These are phyloP conservation scores for Oikopleura vanhoeffeni DNA, from an alignment of 23 tunicate genomes.

Conservation along the genomic window DNA sequence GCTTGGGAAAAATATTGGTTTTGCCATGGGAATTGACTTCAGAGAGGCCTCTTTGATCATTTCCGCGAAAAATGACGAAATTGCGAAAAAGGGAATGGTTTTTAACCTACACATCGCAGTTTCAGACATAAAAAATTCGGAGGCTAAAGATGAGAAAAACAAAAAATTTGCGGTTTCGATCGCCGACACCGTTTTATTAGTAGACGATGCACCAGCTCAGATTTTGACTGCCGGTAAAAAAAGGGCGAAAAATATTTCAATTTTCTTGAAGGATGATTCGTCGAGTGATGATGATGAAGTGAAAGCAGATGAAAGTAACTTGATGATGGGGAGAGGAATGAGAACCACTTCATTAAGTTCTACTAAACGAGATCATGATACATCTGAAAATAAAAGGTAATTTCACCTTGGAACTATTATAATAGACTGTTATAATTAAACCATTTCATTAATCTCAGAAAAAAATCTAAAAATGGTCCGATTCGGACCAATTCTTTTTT, in stretches of 20 bases:
- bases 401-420: too few species aligned
- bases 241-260: conserved; percentile 66
- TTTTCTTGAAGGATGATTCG: conserved; percentile 42
- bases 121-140: conserved; percentile 30
- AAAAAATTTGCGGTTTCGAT: conserved; percentile 60
- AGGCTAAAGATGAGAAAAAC: conserved; percentile 26
- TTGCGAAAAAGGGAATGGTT: conserved; percentile 45
- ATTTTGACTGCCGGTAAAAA: conserved; percentile 47
- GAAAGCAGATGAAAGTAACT: background rate
- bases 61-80: conserved; percentile 20
- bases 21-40: conserved; percentile 80
- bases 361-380: background rate
- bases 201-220: conserved; percentile 29
- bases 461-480: too few species aligned
- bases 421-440: too few species aligned
- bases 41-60: conserved; percentile 56
- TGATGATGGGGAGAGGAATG: background rate
- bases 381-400: background rate
- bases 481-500: too few species aligned
- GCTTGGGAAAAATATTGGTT: conserved; percentile 48
- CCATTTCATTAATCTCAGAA: too few species aligned
- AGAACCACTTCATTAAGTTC: background rate
- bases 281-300: background rate
- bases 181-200: conserved; percentile 55
- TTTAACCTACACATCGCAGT: conserved; percentile 75